Evolutionary conservation across 2,113 vertebrate species (phyloP).

Genomic region (Toxotes chatareus): DNA sequence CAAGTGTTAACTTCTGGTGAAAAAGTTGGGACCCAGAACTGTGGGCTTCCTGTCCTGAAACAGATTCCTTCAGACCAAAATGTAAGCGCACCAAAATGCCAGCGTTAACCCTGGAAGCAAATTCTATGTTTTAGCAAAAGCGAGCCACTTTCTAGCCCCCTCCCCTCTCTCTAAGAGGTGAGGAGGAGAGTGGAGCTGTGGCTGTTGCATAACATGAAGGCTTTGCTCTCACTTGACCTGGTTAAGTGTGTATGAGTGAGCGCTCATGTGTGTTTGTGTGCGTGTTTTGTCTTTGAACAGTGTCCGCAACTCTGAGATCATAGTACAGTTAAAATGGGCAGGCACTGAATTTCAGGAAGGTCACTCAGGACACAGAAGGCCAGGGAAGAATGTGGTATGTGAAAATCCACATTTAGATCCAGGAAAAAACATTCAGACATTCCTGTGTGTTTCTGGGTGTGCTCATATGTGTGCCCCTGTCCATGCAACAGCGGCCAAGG

Average conservation of each 20-base stretch:
- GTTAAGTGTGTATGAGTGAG: slow-evolving; percentile 27
- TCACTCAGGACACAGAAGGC: slow-evolving; percentile 51
- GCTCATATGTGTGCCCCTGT: slow-evolving; percentile 37
- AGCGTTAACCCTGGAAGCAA: background rate
- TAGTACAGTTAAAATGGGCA: slow-evolving; percentile 44
- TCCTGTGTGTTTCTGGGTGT: slow-evolving; percentile 69
- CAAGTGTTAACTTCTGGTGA: background rate
- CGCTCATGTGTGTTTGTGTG: background rate
- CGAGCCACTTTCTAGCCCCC: background rate
- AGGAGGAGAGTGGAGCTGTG: slow-evolving; percentile 15
- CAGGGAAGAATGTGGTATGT: slow-evolving; percentile 66
- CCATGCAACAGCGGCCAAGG: slow-evolving; percentile 40
- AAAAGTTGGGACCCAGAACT: background rate
- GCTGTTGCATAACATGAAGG: slow-evolving; percentile 61
- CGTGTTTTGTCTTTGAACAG: slow-evolving; percentile 17
- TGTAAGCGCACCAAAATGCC: slow-evolving; percentile 7
- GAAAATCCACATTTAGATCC: slow-evolving; percentile 72
- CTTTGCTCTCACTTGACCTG: slow-evolving; percentile 57
- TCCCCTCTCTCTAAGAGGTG: background rate
- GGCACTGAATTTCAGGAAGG: slow-evolving; percentile 42
- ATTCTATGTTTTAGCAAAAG: slow-evolving; percentile 16
- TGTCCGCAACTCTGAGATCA: slow-evolving; percentile 25
- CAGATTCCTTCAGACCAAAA: background rate
- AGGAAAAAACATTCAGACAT: slow-evolving; percentile 76
- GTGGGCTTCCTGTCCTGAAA: slow-evolving; percentile 9